These are phyloP conservation scores for Theonella swinhoei DNA, from an alignment of 37 sponge, comb jelly and placozoan species.

Conservation along the genomic window DNA sequence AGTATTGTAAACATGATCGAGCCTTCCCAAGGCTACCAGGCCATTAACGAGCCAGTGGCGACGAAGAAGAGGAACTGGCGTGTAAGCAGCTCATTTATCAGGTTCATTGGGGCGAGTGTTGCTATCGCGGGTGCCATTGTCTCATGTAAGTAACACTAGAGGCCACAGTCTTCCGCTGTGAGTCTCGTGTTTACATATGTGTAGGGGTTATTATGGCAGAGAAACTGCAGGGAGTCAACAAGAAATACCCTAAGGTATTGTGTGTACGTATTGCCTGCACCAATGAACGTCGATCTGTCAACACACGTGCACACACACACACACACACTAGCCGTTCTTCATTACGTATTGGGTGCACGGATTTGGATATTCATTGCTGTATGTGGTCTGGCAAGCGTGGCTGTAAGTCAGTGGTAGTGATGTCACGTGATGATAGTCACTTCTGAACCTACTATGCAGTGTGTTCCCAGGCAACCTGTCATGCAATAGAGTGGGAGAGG, in stretches of 20 bases:
- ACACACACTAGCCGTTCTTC: slow-evolving; percentile 27
- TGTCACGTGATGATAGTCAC: neutral
- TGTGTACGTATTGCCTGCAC: too few relatives aligned
- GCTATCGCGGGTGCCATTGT: neutral
- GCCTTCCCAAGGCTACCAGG: too few relatives aligned
- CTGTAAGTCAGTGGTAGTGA: slow-evolving; percentile 18
- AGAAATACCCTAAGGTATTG: slow-evolving; percentile 38
- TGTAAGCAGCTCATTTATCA: neutral
- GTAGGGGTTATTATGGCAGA: slow-evolving; percentile 79
- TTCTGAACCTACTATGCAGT: slow-evolving; percentile 1
- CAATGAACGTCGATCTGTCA: too few relatives aligned
- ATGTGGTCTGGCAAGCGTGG: slow-evolving; percentile 62
- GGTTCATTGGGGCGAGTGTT: neutral
- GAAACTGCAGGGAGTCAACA: slow-evolving; percentile 37
- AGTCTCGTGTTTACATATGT: neutral
- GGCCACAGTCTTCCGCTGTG: too few relatives aligned
- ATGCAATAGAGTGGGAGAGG: slow-evolving; percentile 63
- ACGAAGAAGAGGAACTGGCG: too few relatives aligned
- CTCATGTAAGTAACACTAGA: neutral
- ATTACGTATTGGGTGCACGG: slow-evolving; percentile 56
- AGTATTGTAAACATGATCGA: too few relatives aligned
- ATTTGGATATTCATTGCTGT: slow-evolving; percentile 40
- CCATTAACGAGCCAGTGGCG: too few relatives aligned
- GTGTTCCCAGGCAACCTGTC: slow-evolving; percentile 57
- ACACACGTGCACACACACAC: too few relatives aligned